A percentile compares a stretch with the other conserved stretches of the same genome.
These are phyloP conservation scores for Strongylocentrotus purpuratus DNA, from an alignment of 35 echinoderm and acorn worm genomes.

Conservation along the genomic window DNA sequence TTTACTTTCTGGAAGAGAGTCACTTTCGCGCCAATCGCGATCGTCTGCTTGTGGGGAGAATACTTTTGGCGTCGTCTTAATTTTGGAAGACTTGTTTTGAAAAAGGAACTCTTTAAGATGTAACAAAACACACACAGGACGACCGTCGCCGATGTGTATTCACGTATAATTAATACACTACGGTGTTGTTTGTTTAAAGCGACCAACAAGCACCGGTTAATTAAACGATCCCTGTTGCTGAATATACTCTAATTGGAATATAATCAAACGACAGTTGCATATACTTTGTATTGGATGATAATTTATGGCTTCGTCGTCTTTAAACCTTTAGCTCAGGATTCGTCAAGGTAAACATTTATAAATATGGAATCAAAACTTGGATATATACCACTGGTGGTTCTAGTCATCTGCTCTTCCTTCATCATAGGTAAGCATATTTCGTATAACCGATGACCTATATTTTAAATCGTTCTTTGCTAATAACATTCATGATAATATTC, in stretches of 20 bases:
- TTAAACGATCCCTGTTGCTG: background rate
- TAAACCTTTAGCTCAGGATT: background rate
- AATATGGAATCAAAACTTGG: constrained; percentile 34
- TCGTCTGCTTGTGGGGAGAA: background rate
- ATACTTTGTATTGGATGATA: background rate
- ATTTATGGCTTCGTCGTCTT: background rate
- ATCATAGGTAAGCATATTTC: background rate
- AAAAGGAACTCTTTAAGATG: background rate
- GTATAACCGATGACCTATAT: too few relatives aligned
- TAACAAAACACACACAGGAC: background rate
- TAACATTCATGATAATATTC: too few relatives aligned
- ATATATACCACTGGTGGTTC: constrained; percentile 3
- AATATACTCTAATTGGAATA: background rate
- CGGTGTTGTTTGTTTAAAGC: background rate
- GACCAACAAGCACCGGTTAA: background rate
- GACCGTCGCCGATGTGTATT: background rate
- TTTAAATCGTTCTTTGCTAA: too few relatives aligned
- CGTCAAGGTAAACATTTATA: background rate
- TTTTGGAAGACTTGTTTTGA: background rate
- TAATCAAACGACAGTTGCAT: background rate
- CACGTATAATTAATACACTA: background rate
- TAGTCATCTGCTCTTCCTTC: background rate
- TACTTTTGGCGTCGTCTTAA: background rate
- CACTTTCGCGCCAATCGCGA: background rate
- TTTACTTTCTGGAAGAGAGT: background rate